Conservation (phyloP, 1,140 invertebrate genomes). For the Temnothorax curvispinosus region DNA sequence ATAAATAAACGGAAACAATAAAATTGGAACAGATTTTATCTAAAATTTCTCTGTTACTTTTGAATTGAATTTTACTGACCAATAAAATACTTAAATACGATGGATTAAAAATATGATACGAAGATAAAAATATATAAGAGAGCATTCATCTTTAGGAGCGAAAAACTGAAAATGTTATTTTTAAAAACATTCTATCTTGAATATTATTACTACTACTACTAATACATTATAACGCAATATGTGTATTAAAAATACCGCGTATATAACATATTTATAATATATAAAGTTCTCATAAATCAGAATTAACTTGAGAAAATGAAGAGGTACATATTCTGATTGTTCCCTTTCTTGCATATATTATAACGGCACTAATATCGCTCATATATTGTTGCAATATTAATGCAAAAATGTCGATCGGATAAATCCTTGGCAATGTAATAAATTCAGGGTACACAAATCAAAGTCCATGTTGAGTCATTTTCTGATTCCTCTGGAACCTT, state of each 20-base stretch:
- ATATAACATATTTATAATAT: background rate
- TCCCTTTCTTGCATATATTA: background rate
- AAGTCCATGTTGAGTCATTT: background rate
- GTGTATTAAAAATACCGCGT: background rate
- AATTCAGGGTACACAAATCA: background rate
- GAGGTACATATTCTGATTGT: background rate
- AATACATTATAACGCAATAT: background rate
- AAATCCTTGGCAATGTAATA: conserved; percentile 13
- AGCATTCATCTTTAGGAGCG: background rate
- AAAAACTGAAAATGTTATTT: background rate
- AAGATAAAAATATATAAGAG: conserved; percentile 14
- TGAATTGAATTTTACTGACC: conserved; percentile 16
- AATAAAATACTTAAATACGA: conserved; percentile 23
- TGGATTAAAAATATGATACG: background rate
- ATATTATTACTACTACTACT: background rate
- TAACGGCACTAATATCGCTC: background rate
- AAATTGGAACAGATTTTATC: background rate
- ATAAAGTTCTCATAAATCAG: conserved; percentile 4
- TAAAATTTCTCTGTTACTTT: background rate
- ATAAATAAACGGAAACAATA: conserved; percentile 17
- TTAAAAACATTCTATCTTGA: background rate
- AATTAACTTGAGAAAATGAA: background rate
- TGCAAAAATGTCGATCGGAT: background rate
- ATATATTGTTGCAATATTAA: background rate
- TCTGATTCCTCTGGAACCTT: background rate